These are phyloP conservation scores for Polyodon spathula DNA, from an alignment of 2,113 vertebrate genomes.

Conservation along the genomic window DNA sequence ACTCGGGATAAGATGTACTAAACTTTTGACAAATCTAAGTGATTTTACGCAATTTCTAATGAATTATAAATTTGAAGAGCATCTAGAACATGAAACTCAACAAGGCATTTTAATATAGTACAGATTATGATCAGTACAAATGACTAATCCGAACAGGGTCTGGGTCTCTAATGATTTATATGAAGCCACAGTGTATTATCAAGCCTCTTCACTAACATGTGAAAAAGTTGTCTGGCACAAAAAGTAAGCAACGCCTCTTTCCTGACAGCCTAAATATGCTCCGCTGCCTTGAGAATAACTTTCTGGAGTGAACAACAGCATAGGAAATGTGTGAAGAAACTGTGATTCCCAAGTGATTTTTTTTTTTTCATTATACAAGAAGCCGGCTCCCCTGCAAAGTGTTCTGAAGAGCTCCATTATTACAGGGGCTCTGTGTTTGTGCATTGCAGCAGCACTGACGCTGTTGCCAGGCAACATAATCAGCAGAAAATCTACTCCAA, in stretches of 20 bases:
- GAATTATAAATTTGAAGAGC: too few species aligned
- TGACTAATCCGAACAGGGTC: too few species aligned
- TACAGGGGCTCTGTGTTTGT: slow-evolving; percentile 25
- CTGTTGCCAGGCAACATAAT: slow-evolving; percentile 29
- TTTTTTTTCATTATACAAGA: slow-evolving; percentile 2
- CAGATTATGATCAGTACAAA: too few species aligned
- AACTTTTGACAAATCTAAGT: too few species aligned
- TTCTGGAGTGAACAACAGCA: background rate
- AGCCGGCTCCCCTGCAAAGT: slow-evolving; percentile 5
- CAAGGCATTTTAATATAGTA: too few species aligned
- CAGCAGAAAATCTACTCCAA: slow-evolving; percentile 9
- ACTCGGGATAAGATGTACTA: too few species aligned
- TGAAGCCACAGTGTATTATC: too few species aligned
- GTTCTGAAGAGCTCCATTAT: slow-evolving; percentile 19
- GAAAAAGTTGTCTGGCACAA: too few species aligned
- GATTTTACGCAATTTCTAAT: too few species aligned
- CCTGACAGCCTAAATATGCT: background rate
- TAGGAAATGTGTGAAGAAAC: background rate
- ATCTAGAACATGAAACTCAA: too few species aligned
- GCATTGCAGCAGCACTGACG: slow-evolving; percentile 13
- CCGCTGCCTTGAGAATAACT: background rate
- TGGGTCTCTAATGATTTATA: too few species aligned
- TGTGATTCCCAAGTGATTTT: slow-evolving; percentile 1
- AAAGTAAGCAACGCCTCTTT: background rate
- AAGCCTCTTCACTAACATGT: too few species aligned